Evolutionary conservation across 2,888 invertebrate genomes (phyloP), one percentile per base, ranked within the genome.

Genomic region (Aporophyla nigra): DNA sequence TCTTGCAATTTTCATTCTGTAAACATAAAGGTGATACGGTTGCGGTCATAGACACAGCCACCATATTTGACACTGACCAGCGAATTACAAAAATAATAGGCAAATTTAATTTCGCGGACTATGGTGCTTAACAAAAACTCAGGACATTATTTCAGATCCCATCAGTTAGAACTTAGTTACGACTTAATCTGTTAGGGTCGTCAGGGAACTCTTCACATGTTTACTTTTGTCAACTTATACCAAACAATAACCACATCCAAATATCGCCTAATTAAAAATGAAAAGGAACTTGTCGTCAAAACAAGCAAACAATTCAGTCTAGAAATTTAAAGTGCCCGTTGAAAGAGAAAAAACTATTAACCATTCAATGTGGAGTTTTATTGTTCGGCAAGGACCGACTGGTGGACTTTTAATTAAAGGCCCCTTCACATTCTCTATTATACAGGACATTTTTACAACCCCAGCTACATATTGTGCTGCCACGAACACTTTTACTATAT

Each of bases 341-440:
- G 85, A 91, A 92, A 90, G 85, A 88, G 87, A 90, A 89, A 91
- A 90, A 91, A 80, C 91, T 90, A 92, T 92, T 90, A 91, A 89
- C 91, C 89, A 91, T 93, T 93, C 92, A 93, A 92, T 92, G 91
- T 90, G 92, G 91, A 93, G 92, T 93, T 95, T 94, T 94, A 93
- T 95, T 95, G 94, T 95, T 89, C 91, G 87, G 86, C 88, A 91
- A 93, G 93, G 91, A 91, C 92, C 88, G 90, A 81, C 91, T 92
- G 91, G 93, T 94, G 93, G 95, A 94, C 95, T 96, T 96, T 96
- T 96, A 96, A 96, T 96, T 96, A 95, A 95, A 94, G 92, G 92
- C 92, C 93, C 94, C 92, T 94, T 90, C 92, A 93, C 93, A 92
- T 92, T 92, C 93, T 92, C 92, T 92, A 94, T 94, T 95, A 94